Evolutionary conservation across 2,888 invertebrate genomes (phyloP), one percentile per base, ranked within the genome.

Genomic region (Strigamia crassipes): DNA sequence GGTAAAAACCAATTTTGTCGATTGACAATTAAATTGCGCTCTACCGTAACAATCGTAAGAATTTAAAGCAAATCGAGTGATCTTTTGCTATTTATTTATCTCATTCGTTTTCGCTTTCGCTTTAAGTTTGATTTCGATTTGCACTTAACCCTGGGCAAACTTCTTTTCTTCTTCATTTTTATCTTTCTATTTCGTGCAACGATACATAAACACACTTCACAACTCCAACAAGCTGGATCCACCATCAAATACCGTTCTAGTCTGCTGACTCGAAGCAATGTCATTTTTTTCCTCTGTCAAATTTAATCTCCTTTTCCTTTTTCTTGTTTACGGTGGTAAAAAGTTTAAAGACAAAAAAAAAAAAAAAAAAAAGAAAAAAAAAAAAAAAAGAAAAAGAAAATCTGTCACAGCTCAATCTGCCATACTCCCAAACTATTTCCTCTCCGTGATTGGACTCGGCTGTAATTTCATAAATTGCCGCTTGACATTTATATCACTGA

Each of bases 381-480:
- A 1, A 1, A 27, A 3, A 27, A 15, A 15, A 4, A 1, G 15
- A 27, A 3, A 27, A 78, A 18, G 13, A 78, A 78, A 78, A 41
- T 18, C 15, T 78, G 78, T 66, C 61, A 66, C 61, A 12, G 61
- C 61, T 66, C 61, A 66, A 66, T 66, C 61, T 66, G 61, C n/a
- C 21, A 66, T 1, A 66, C 61, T 66, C 23, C 3, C 18, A 66
- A 66, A 66, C 13, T 78, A 78, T 78, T 31, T n/a, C 31, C 38
- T 38, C 78, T 1, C 34, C 1, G 6, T n/a, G 34, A 78, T 41
- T 31, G 78, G 38, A 78, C 15, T 41, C 31, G 78, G 41, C 34
- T 31, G 78, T 66, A n/a, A 66, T 66, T 66, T 66, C 61, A 66
- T 66, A 66, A 66, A 66, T 66, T 66, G 61, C 61, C 61, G 61